Conservation (phyloP, 2,888 invertebrate genomes). For the Ophion slaviceki region DNA sequence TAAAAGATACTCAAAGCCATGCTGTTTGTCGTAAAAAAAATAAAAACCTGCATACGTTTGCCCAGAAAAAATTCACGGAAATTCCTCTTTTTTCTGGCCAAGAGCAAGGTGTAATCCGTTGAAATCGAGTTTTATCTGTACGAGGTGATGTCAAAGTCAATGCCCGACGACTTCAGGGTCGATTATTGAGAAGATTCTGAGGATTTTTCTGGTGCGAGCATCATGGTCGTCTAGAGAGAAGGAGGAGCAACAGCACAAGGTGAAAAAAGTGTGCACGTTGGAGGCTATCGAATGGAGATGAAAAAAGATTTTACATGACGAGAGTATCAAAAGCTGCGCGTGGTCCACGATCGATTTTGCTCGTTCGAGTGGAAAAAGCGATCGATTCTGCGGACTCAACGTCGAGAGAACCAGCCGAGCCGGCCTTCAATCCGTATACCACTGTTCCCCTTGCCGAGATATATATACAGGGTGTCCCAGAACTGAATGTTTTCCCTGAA, state of each 20-base stretch:
- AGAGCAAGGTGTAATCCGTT: too few species aligned
- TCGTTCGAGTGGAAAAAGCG: conserved; percentile 41
- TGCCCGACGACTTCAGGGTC: too few species aligned
- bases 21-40: too few species aligned
- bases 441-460: conserved; percentile 21
- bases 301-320: conserved; percentile 13
- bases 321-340: conserved; percentile 14
- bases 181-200: too few species aligned
- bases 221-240: too few species aligned
- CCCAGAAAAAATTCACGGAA: too few species aligned
- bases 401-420: conserved; percentile 25
- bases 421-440: conserved; percentile 29
- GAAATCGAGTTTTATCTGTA: too few species aligned
- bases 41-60: too few species aligned
- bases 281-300: background rate
- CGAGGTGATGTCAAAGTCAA: background rate
- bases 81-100: too few species aligned
- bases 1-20: too few species aligned
- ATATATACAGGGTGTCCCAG: background rate
- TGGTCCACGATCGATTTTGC: conserved; percentile 42
- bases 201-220: too few species aligned
- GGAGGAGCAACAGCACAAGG: background rate
- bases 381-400: conserved; percentile 35
- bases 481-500: too few species aligned
- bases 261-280: background rate